Base-by-base conservation (phyloP, 2,797 vertebrate genomes). In the Coccyzus lansbergi region DNA sequence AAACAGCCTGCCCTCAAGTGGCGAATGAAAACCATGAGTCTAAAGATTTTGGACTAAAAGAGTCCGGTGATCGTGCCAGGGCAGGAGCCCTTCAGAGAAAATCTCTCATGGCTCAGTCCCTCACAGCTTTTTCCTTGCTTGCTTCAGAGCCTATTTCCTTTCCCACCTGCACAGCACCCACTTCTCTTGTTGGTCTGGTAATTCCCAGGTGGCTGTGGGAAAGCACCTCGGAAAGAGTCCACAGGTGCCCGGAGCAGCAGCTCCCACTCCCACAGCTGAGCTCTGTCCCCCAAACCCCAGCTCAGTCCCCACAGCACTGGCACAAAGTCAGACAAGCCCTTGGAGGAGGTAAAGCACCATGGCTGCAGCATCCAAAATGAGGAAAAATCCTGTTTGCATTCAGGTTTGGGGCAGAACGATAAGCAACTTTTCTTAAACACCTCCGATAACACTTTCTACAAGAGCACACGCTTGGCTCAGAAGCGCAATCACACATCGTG, bases 1-100 rank as follows among this genome's bases (percentile, higher is more conserved):
- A 96, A 97, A 88, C 68, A 97, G 97, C 71, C 97, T 97, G 98
- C 97, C 97, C 97, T 97, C 97, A 5, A 96, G 97, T 97, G 98
- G 97, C 8, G 83, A 89, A 90, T 89, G 88, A 58, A 92, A 86
- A 87, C 29, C 90, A 64, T 48, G 46, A 87, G 9, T 29, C 5
- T 79, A 74, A 86, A 83, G 16, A 48, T 31, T 26, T 48, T 5
- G 51, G n/a, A 26, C 12, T 51, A 40, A 64, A 55, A 46, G 13
- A 15, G 14, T 16, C 6, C 58, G 4, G 33, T 2, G 1, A 17
- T 34, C 0, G 42, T 4, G 9, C 22, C 10, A 2, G 15, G 12
- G 19, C 28, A 28, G 25, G 38, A 46, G 17, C 10, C 62, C 60
- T 29, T 38, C 0, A 4, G 33, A 48, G 9, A 36, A 34, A 63